Conservation (phyloP, 2,113 vertebrate genomes). For the Rafetus swinhoei region DNA sequence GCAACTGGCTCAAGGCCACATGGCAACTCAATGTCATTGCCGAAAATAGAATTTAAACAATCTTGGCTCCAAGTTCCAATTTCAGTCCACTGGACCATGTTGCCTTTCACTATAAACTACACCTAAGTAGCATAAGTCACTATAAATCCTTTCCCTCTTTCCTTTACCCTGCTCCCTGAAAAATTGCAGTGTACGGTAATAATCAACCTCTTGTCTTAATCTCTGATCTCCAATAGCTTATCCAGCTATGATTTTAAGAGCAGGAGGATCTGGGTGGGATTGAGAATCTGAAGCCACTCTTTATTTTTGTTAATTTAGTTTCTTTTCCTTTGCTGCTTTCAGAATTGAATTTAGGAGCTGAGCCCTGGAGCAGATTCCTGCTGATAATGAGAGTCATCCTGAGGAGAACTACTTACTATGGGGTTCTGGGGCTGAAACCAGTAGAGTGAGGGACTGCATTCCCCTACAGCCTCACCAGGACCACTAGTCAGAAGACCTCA, state of each 20-base stretch:
- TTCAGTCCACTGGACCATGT: not conserved
- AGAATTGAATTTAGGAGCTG: not conserved
- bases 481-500: not conserved
- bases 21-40: not conserved
- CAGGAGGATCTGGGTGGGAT: not conserved
- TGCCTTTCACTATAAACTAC: not conserved
- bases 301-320: not conserved
- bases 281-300: not conserved
- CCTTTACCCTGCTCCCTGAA: not conserved
- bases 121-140: not conserved
- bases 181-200: not conserved
- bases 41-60: not conserved
- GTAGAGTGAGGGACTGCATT: not conserved
- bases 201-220: not conserved
- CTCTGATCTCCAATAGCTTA: not conserved
- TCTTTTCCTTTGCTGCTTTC: not conserved
- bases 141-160: not conserved
- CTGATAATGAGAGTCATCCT: not conserved
- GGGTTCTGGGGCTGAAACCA: not conserved
- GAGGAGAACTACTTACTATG: not conserved
- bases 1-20: not conserved
- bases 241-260: not conserved
- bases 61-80: not conserved
- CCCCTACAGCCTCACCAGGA: not conserved
- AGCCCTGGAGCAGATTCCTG: not conserved